A percentile compares a stretch with the other conserved stretches of the same genome.
These are phyloP conservation scores for Poeciliopsis infans DNA, from an alignment of 2,797 vertebrate genomes.

Conservation along the genomic window DNA sequence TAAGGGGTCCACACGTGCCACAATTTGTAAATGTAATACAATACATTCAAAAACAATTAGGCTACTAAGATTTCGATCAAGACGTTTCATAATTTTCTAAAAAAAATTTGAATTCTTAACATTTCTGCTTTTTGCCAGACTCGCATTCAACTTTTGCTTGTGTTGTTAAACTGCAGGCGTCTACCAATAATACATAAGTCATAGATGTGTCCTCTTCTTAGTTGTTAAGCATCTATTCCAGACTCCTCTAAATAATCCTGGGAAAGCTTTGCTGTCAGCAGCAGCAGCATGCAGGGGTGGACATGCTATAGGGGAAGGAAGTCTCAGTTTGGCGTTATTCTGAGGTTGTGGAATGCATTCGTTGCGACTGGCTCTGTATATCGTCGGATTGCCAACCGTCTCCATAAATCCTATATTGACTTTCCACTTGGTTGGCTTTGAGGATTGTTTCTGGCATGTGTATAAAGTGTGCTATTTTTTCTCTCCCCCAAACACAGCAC, in stretches of 20 bases:
- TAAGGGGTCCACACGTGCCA: slow-evolving; percentile 79
- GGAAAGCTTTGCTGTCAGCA: slow-evolving; percentile 19
- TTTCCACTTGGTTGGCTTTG: slow-evolving; percentile 53
- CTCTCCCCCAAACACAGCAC: slow-evolving; percentile 30
- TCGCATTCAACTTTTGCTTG: slow-evolving; percentile 48
- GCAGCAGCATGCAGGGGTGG: slow-evolving; percentile 28
- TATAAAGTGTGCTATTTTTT: slow-evolving; percentile 37
- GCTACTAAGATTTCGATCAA: not conserved
- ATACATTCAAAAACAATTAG: not conserved
- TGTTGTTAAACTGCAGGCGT: not conserved
- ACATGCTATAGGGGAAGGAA: slow-evolving; percentile 20
- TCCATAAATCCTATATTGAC: slow-evolving; percentile 49
- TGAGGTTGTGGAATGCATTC: slow-evolving; percentile 36
- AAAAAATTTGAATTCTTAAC: not conserved
- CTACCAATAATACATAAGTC: slow-evolving; percentile 1
- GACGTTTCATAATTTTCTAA: not conserved
- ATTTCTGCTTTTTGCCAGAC: not conserved
- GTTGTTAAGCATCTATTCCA: slow-evolving; percentile 7
- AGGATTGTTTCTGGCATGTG: slow-evolving; percentile 51
- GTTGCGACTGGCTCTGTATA: slow-evolving; percentile 50
- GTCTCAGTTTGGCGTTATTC: slow-evolving; percentile 20
- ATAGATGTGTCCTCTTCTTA: slow-evolving; percentile 8
- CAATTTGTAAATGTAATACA: not conserved
- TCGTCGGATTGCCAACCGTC: slow-evolving; percentile 58
- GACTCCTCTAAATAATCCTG: slow-evolving; percentile 25